Evolutionary conservation across 2,888 invertebrate genomes (phyloP).

Genomic region (Capitulum mitella): DNA sequence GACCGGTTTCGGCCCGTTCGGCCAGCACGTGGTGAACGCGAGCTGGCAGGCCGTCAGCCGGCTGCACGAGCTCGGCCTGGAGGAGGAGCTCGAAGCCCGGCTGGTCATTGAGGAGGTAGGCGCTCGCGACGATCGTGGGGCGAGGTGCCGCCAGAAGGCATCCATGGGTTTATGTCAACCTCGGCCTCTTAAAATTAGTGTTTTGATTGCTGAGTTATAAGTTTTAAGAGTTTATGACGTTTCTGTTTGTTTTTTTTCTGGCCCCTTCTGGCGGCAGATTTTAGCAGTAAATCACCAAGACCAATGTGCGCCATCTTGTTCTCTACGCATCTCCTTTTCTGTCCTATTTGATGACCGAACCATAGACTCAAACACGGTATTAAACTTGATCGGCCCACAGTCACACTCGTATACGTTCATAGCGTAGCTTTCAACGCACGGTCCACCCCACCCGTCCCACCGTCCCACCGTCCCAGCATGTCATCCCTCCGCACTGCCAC

Average conservation of each 20-base stretch:
- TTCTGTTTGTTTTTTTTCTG: not conserved
- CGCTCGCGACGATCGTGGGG: too few relatives aligned
- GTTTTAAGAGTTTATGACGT: not conserved
- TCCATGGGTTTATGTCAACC: not conserved
- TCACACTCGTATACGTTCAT: too few relatives aligned
- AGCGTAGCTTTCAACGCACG: too few relatives aligned
- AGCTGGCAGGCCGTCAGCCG: slow-evolving; percentile 74
- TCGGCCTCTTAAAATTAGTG: not conserved
- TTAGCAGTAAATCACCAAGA: not conserved
- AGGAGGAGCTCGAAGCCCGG: slow-evolving; percentile 44
- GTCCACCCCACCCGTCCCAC: too few relatives aligned
- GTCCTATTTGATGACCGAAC: too few relatives aligned
- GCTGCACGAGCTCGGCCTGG: slow-evolving; percentile 49
- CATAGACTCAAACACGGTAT: too few relatives aligned
- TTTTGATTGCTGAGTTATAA: not conserved
- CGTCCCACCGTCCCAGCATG: too few relatives aligned
- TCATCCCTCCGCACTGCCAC: too few relatives aligned
- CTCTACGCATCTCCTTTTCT: too few relatives aligned
- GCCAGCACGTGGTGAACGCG: slow-evolving; percentile 61
- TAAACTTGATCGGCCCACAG: too few relatives aligned
- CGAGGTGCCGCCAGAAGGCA: accelerated
- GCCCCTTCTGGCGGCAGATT: too few relatives aligned
- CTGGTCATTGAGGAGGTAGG: slow-evolving; percentile 17
- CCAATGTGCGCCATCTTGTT: too few relatives aligned
- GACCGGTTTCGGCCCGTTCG: slow-evolving; percentile 76